These are phyloP conservation scores for Drosophila siamana DNA, from an alignment of 2,888 invertebrate genomes.

Conservation along the genomic window DNA sequence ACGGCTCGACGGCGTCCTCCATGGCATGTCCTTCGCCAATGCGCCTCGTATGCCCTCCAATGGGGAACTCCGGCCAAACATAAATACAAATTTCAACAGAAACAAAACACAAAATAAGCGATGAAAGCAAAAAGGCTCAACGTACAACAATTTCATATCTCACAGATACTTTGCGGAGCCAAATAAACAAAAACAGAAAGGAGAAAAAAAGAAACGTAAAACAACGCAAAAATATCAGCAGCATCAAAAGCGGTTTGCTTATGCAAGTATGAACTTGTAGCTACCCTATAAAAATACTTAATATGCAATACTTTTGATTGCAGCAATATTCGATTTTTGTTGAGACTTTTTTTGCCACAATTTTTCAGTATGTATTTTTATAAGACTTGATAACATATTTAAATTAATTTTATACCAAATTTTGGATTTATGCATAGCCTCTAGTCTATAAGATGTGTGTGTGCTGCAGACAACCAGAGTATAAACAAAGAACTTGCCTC, in stretches of 20 bases:
- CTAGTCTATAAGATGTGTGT: neutral
- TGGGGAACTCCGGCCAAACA: constrained; percentile 56
- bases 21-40: constrained; percentile 45
- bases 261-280: neutral
- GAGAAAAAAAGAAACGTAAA: constrained; percentile 16
- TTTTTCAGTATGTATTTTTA: no score
- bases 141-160: constrained; percentile 66
- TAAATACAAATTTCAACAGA: constrained; percentile 80
- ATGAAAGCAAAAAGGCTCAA: constrained; percentile 66
- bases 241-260: constrained; percentile 3
- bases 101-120: constrained; percentile 56
- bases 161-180: constrained; percentile 46
- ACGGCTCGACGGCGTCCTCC: neutral
- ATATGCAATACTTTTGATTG: no score
- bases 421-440: neutral
- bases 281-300: constrained; percentile 26
- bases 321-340: no score
- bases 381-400: no score
- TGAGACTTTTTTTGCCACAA: no score
- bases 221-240: constrained; percentile 19
- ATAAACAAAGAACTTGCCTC: constrained; percentile 22
- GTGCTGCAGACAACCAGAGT: constrained; percentile 16
- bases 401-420: no score
- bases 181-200: constrained; percentile 57
- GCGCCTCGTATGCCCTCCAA: constrained; percentile 4